Base-by-base conservation (phyloP, 2,113 vertebrate species). In the Poeciliopsis turrubarensis region DNA sequence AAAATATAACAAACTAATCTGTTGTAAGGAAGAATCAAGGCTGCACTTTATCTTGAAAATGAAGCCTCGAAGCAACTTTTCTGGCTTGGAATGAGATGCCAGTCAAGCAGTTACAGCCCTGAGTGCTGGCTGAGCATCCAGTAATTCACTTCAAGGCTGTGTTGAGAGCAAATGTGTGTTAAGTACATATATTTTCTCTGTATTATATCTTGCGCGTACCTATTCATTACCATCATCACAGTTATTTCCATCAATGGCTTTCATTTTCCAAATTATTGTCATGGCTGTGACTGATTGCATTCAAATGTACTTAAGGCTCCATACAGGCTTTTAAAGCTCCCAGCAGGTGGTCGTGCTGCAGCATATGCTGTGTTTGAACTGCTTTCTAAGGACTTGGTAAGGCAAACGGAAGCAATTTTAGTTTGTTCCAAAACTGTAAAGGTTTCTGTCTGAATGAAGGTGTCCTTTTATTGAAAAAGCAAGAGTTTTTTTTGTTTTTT, bases 41-140 rank as follows among this genome's bases (percentile, higher is more conserved):
- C 4, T 65, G 9, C 57, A 77, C 41, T 85, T 83, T 81, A 87
- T 81, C 78, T 85, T 63, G 34, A 44, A 80, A 85, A 80, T 60
- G 32, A 80, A 67, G 63, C 64, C 74, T 70, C 57, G 60, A 78
- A 81, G 79, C 82, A 73, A 68, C 77, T 67, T 78, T 73, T 41
- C 26, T 5, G 7, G 60, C 60, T 78, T 32, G 22, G 67, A 76
- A 27, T 44, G 79, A 76, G 62, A 78, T 82, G 83, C 80, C 86
- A 79, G 34, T 90, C 88, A 85, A 69, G 64, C 30, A 70, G 34
- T 72, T 78, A 2, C 37, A 19, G 72, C 76, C 73, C 39, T 54
- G 62, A 80, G 71, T 75, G 68, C 75, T 10, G 14, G 27, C 70
- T 78, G 61, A 73, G 60, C 32, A 72, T 71, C 51, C 41, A 73